Evolutionary conservation across 2,113 vertebrate species (phyloP), one percentile per base, ranked within the genome.

Genomic region (Etheostoma spectabile): DNA sequence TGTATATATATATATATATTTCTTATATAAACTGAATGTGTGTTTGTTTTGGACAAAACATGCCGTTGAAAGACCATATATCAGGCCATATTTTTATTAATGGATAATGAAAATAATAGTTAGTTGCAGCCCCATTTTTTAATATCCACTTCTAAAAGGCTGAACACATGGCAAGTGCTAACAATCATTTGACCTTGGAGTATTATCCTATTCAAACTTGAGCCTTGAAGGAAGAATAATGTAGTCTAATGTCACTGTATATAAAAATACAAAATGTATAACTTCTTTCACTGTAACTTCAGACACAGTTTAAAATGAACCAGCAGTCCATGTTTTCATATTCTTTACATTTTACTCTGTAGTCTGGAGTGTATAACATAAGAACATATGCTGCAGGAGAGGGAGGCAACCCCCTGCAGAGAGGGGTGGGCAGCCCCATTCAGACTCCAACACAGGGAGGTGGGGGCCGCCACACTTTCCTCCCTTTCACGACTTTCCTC

Each of bases 391-490:
- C 76, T 70, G 79, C 49, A 80, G 52, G 49, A 85, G 80, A 69
- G 52, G 24, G 74, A 82, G 69, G 53, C 45, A 69, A 62, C 56
- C 79, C 61, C 85, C 60, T 83, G 79, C 42, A 83, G 71, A 79
- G 56, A 73, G 62, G 80, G 83, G 74, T 82, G 86, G 86, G 83
- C 74, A 71, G 76, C 79, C 82, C 80, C 76, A 82, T 89, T 93
- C 79, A 83, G 64, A 88, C 74, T 46, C 69, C 22, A 73, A 78
- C 70, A 83, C 74, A 30, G 46, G 48, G 80, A 77, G 68, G 68
- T 63, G 85, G 65, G 49, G 71, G 62, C 63, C 13, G 0, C 48
- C 65, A 88, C 76, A 68, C 76, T 87, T 85, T 75, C 57, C 74
- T 85, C 72, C 42, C 48, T 87, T 87, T 42, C 38, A 42, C 38